Conservation (phyloP, 2,797 vertebrate genomes). For the Australoheros facetus region DNA sequence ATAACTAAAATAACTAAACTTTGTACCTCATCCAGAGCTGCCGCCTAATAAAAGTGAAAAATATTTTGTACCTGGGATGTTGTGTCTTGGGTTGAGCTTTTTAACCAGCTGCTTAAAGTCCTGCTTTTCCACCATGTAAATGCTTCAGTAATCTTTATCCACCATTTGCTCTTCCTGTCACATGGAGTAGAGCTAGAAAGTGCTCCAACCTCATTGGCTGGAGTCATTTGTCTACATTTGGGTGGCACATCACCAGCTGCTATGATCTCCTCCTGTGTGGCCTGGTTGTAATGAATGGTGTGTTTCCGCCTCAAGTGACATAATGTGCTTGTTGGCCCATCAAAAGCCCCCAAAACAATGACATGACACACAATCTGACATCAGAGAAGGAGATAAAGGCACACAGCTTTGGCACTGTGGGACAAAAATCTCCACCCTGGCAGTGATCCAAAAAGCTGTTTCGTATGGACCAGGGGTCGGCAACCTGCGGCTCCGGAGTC, state of each 20-base stretch:
- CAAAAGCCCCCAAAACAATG: background rate
- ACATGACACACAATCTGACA: background rate
- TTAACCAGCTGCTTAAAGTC: background rate
- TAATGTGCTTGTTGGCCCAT: background rate
- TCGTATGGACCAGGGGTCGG: background rate
- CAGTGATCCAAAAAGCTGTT: background rate
- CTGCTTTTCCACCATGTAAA: background rate
- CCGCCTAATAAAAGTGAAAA: background rate
- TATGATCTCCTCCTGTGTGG: background rate
- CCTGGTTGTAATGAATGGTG: background rate
- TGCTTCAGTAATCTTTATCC: background rate
- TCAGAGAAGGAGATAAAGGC: background rate
- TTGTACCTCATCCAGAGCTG: background rate
- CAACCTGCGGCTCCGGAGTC: no score
- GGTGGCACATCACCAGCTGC: background rate
- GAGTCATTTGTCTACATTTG: background rate
- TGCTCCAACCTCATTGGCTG: background rate
- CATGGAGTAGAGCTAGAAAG: background rate
- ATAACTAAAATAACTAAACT: no score
- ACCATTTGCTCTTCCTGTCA: background rate
- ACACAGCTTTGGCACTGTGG: background rate
- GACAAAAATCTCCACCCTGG: background rate
- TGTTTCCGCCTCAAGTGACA: background rate
- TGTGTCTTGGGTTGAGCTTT: background rate
- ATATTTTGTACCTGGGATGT: background rate